These are phyloP conservation scores for Diabrotica balteata DNA, from an alignment of 2,888 invertebrate species.

Conservation along the genomic window DNA sequence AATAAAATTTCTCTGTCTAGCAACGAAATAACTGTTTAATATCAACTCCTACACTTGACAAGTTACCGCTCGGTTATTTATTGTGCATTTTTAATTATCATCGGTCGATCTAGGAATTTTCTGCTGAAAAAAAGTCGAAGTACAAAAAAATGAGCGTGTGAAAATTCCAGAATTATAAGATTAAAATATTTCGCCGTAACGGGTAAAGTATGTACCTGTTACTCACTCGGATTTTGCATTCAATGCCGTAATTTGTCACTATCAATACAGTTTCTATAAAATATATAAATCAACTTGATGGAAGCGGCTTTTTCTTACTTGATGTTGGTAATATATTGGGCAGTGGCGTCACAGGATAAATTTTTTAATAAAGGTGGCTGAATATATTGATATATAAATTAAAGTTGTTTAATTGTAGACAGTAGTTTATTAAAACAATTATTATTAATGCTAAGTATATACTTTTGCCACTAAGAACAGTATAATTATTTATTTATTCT, in stretches of 20 bases:
- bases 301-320: conserved; percentile 9
- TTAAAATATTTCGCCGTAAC: conserved; percentile 10
- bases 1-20: too few species aligned
- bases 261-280: conserved; percentile 14
- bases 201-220: conserved; percentile 11
- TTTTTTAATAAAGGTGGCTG: too few species aligned
- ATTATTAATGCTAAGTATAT: too few species aligned
- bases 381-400: too few species aligned
- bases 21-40: too few species aligned
- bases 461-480: too few species aligned
- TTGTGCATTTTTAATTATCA: background rate
- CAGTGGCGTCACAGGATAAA: too few species aligned
- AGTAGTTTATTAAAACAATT: too few species aligned
- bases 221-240: conserved; percentile 26
- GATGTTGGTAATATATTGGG: conserved; percentile 10
- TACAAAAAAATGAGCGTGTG: conserved; percentile 4
- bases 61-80: conserved; percentile 7
- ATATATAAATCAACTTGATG: conserved; percentile 18
- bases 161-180: conserved; percentile 6
- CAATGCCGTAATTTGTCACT: conserved; percentile 30
- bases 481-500: too few species aligned
- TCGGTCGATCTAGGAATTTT: conserved; percentile 3
- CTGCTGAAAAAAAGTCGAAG: background rate
- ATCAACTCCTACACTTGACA: background rate
- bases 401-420: too few species aligned